Base-by-base conservation (phyloP, 2,113 vertebrate species). In the Oplegnathus fasciatus region DNA sequence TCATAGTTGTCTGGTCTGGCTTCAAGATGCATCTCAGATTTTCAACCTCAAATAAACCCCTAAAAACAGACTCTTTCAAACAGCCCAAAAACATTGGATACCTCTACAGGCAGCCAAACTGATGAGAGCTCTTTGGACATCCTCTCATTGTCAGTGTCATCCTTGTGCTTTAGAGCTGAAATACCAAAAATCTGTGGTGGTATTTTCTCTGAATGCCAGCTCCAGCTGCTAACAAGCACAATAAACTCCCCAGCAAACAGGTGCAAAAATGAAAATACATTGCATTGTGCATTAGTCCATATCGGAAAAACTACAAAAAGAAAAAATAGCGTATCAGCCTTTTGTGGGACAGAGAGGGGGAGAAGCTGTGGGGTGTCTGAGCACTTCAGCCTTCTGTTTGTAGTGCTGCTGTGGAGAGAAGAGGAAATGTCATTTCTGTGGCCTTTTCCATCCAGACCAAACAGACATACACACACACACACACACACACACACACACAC, bases 181-280 rank as follows among this genome's bases (percentile, higher is more conserved):
- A 78, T 84, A 84, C 58, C 75, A 54, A 57, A 84, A 24, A 66
- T 78, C 37, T 37, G 67, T 57, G 52, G 24, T 77, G 66, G 37
- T 65, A 71, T 84, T 76, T 78, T 77, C 65, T 65, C 46, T 78
- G 50, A 66, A 78, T 78, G 60, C 75, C 60, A 72, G 68, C 18
- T 78, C 66, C 46, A 77, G 34, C 73, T 64, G 74, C 58, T 78
- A 78, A 83, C 57, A 66, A 46, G 37, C 60, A 65, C 58, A 66
- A 78, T 48, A 46, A 78, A 65, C 48, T 72, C 50, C 48, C 11
- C 10, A 32, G 24, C 42, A 58, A 68, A 61, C 61, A 75, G 11
- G 72, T 6, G 32, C 14, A 69, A n/a, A n/a, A n/a, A n/a, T 26
- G 55, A 34, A 71, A 70, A 77, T 32, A 55, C 26, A 22, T 34